A percentile compares a stretch with the other conserved stretches of the same genome.
Conservation (phyloP, 2,797 vertebrate species). For the Phataginus tetradactyla region DNA sequence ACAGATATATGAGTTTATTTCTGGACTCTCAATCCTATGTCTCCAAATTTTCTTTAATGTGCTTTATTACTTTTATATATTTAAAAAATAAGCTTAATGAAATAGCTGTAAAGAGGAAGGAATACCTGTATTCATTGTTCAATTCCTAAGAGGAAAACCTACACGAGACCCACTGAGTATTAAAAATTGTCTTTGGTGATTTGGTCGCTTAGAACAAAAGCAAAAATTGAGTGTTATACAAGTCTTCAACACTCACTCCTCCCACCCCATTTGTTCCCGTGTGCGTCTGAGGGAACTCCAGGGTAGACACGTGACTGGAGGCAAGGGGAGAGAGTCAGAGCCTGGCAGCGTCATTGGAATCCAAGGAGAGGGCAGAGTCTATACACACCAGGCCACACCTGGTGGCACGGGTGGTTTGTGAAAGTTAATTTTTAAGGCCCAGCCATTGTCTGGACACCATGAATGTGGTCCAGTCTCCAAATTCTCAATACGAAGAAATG, state of each 20-base stretch:
- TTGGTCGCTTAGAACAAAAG: background rate
- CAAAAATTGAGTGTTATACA: background rate
- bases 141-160: background rate
- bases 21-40: background rate
- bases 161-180: background rate
- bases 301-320: background rate
- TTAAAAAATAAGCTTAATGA: background rate
- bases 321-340: background rate
- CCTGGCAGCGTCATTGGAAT: background rate
- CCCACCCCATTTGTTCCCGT: background rate
- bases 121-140: background rate
- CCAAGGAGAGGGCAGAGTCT: background rate
- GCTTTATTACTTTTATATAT: background rate
- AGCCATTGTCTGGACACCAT: background rate
- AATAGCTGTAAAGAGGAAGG: background rate
- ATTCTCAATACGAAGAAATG: background rate
- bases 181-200: constrained; percentile 17
- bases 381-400: background rate
- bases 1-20: background rate
- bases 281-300: background rate
- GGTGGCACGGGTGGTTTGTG: background rate
- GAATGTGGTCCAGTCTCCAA: background rate
- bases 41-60: constrained; percentile 9
- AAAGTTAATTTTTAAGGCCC: background rate
- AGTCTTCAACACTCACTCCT: background rate